phyloP scores from a whole-genome alignment of 2,797 vertebrate genomes.

The Rhodeus uyekii region DNA sequence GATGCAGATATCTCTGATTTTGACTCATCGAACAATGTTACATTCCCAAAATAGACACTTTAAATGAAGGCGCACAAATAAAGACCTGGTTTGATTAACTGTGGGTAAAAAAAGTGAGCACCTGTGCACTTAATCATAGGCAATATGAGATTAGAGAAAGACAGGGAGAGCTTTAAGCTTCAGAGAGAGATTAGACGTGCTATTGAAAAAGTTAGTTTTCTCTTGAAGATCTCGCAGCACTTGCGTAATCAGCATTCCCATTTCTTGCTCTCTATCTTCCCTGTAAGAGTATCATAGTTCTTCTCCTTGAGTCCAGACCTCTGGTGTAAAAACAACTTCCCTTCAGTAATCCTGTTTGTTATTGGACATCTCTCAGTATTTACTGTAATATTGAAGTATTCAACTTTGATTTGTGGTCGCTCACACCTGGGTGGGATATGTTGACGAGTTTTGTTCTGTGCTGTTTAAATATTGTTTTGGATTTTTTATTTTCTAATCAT shows the following conservation, averaged over 20 bases:
- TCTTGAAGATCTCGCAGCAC: slow-evolving; percentile 35
- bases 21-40: slow-evolving; percentile 4
- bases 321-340: slow-evolving; percentile 54
- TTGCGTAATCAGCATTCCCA: slow-evolving; percentile 45
- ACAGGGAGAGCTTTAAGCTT: slow-evolving; percentile 45
- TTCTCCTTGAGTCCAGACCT: slow-evolving; percentile 66
- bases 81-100: slow-evolving; percentile 26
- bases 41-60: not conserved
- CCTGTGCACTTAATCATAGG: slow-evolving; percentile 19
- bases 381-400: slow-evolving; percentile 68
- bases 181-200: slow-evolving; percentile 53
- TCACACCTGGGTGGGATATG: slow-evolving; percentile 68
- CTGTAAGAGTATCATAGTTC: slow-evolving; percentile 74
- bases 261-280: slow-evolving; percentile 58
- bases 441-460: slow-evolving; percentile 75
- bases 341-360: slow-evolving; percentile 65
- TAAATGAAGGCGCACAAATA: slow-evolving; percentile 1
- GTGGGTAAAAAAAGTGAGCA: slow-evolving; percentile 25
- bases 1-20: slow-evolving; percentile 9
- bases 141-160: slow-evolving; percentile 38
- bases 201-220: slow-evolving; percentile 28
- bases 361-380: slow-evolving; percentile 69
- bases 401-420: slow-evolving; percentile 66
- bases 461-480: slow-evolving; percentile 67
- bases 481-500: slow-evolving; percentile 78